phyloP scores from a whole-genome alignment of 2,113 vertebrate species.

The Triplophysa rosa region DNA sequence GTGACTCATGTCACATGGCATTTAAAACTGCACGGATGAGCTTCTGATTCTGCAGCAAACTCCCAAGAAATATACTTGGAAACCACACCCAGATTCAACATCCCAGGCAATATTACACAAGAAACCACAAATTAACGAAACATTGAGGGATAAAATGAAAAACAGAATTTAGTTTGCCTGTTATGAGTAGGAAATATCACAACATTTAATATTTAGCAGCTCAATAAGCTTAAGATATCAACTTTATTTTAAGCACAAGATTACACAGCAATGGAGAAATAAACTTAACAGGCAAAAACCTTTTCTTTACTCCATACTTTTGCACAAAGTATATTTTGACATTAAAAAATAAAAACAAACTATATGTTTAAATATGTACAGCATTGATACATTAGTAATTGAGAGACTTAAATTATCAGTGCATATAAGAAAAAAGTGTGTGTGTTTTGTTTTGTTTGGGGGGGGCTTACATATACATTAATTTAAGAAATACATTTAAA shows the following conservation, averaged over 20 bases:
- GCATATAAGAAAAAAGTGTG: constrained; percentile 20
- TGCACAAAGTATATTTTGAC: constrained; percentile 66
- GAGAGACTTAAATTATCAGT: constrained; percentile 34
- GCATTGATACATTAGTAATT: constrained; percentile 78
- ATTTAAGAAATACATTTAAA: neutral
- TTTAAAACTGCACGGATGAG: too few relatives aligned
- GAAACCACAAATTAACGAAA: too few relatives aligned
- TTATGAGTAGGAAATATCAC: constrained; percentile 28
- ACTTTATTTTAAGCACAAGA: constrained; percentile 37
- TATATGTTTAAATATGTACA: constrained; percentile 81
- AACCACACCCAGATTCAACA: too few relatives aligned
- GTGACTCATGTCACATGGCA: too few relatives aligned
- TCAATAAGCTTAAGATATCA: constrained; percentile 26
- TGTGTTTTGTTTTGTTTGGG: neutral
- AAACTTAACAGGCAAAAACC: constrained; percentile 22
- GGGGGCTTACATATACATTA: neutral
- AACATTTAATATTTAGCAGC: constrained; percentile 69
- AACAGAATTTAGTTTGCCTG: too few relatives aligned
- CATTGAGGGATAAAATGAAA: neutral
- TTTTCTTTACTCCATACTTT: constrained; percentile 53
- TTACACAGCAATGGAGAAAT: constrained; percentile 35
- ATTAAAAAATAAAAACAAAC: constrained; percentile 80
- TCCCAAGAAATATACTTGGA: too few relatives aligned
- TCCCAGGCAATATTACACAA: too few relatives aligned
- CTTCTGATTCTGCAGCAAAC: too few relatives aligned